Conservation (phyloP, 2,797 vertebrate genomes). For the Coreius guichenoti region DNA sequence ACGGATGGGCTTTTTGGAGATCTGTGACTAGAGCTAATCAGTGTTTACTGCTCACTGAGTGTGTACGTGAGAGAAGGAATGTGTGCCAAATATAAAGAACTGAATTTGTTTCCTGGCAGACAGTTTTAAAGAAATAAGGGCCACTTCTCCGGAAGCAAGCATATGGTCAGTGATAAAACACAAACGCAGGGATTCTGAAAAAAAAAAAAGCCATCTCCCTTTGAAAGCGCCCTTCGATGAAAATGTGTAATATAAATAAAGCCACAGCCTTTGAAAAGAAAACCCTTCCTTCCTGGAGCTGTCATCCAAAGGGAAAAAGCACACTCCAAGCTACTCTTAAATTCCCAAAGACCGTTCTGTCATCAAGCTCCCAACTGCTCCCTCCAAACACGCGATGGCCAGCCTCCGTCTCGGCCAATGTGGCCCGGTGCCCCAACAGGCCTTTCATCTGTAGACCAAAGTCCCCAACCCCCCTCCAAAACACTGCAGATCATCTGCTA, state of each 20-base stretch:
- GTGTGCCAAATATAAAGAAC: not conserved
- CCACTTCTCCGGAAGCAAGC: slow-evolving; percentile 71
- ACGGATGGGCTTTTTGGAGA: slow-evolving; percentile 51
- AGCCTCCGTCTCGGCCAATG: slow-evolving; percentile 73
- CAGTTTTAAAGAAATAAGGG: slow-evolving; percentile 5
- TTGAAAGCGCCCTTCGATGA: slow-evolving; percentile 80
- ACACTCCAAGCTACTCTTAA: slow-evolving; percentile 79
- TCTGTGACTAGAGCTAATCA: slow-evolving; percentile 45
- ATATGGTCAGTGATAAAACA: slow-evolving; percentile 72
- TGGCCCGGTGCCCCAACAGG: slow-evolving; percentile 62
- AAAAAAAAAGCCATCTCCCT: slow-evolving; percentile 73
- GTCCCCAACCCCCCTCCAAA: slow-evolving; percentile 17
- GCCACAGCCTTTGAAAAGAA: slow-evolving; percentile 82
- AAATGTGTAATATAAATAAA: slow-evolving; percentile 89
- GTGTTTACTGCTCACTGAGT: slow-evolving; percentile 16
- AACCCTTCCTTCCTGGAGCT: slow-evolving; percentile 84
- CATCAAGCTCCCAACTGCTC: slow-evolving; percentile 84
- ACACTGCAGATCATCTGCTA: slow-evolving; percentile 39
- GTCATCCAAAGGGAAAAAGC: slow-evolving; percentile 76
- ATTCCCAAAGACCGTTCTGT: slow-evolving; percentile 85
- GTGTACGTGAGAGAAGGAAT: slow-evolving; percentile 22
- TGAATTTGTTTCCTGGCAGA: not conserved
- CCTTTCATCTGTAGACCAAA: slow-evolving; percentile 80
- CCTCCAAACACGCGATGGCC: slow-evolving; percentile 81
- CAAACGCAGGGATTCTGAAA: slow-evolving; percentile 67